A percentile compares a stretch with the other conserved stretches of the same genome.
Evolutionary conservation across 2,888 invertebrate genomes (phyloP).

Genomic region (Eucera pruinosa): DNA sequence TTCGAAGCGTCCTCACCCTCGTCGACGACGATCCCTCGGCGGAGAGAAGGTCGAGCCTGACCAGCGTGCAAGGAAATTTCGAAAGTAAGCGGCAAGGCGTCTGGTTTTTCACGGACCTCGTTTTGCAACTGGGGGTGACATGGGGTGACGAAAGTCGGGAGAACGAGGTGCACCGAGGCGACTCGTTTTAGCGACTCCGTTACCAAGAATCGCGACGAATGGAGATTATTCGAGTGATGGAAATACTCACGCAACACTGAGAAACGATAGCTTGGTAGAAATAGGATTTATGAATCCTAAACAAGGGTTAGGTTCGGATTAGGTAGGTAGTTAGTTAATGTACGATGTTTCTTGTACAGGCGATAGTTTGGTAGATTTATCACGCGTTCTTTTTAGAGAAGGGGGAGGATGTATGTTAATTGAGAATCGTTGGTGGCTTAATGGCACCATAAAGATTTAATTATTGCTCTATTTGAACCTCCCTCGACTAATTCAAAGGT

Average conservation of each 20-base stretch:
- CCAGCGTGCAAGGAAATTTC: slow-evolving; percentile 68
- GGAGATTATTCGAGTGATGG: slow-evolving; percentile 13
- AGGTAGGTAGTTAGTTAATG: too few relatives aligned
- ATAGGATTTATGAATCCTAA: too few relatives aligned
- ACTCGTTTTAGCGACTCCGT: slow-evolving; percentile 14
- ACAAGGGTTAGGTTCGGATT: too few relatives aligned
- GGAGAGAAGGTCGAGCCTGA: slow-evolving; percentile 71
- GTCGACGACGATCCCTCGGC: slow-evolving; percentile 36
- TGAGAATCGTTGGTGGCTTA: slow-evolving; percentile 38
- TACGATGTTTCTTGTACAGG: too few relatives aligned
- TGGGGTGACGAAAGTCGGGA: not conserved
- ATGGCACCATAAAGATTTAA: slow-evolving; percentile 44
- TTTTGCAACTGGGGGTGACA: not conserved
- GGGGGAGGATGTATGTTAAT: not conserved
- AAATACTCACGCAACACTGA: not conserved
- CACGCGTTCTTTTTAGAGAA: not conserved
- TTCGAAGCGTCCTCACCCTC: slow-evolving; percentile 28
- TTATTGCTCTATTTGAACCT: slow-evolving; percentile 42
- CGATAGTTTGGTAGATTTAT: not conserved
- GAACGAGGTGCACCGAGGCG: not conserved
- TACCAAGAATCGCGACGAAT: not conserved
- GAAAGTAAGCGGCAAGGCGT: slow-evolving; percentile 54
- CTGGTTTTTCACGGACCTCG: slow-evolving; percentile 40
- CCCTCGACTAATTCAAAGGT: slow-evolving; percentile 39
- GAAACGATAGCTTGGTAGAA: too few relatives aligned